Evolutionary conservation across 2,888 invertebrate genomes (phyloP), one percentile per base, ranked within the genome.

Genomic region (Chrysolina americana): DNA sequence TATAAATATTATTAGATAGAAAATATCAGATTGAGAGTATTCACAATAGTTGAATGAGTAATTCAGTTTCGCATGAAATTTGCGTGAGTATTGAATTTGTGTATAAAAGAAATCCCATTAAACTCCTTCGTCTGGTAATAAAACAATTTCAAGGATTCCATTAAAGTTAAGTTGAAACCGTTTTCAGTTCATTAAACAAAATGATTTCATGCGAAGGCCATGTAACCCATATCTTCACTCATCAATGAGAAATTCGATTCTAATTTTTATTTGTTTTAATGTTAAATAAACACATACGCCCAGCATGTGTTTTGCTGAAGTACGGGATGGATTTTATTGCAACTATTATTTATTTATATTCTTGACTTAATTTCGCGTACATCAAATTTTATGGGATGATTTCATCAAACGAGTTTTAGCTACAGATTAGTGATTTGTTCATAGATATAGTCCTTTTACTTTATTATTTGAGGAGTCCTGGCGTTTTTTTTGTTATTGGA

Each of bases 261-360:
- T 13, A n/a, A n/a, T 59, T 36, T n/a, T 9, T 9, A 28, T 59
- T 28, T 36, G 17, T 59, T 59, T 36, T 10, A 28, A 15, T 15
- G 10, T 59, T 59, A n/a, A 59, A 59, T 59, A 59, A 59, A 59
- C 36, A 59, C 59, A 59, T 59, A 59, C 59, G 59, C 6, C n/a
- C 9, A n/a, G 23, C 59, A 59, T 13, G 23, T 59, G 59, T 59
- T 50, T 19, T 9, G 28, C 11, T 6, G 23, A 13, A 15, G 15
- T 10, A 9, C 2, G 6, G 4, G n/a, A 59, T n/a, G 28, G 19
- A 59, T 28, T 59, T 59, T n/a, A 59, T 59, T n/a, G 59, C 59
- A 23, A 48, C 9, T 8, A 21, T 59, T 59, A 15, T n/a, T 36
- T 9, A 28, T 28, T 10, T 44, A 28, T 59, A 5, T 36, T 28